These are phyloP conservation scores for Cossypha dichroa DNA, from an alignment of 2,797 vertebrate genomes.

Conservation along the genomic window DNA sequence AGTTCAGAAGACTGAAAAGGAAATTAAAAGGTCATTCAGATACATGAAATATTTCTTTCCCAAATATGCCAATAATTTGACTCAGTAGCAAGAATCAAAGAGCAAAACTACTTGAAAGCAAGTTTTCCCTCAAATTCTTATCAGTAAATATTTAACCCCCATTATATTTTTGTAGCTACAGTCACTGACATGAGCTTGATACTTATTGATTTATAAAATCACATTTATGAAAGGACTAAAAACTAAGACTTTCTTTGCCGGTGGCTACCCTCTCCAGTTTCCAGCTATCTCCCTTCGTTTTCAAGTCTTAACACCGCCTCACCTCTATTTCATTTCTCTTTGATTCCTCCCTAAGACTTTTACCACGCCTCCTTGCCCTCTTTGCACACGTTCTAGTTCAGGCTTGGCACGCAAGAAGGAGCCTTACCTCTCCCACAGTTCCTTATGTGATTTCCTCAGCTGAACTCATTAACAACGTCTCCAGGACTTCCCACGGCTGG, in stretches of 20 bases:
- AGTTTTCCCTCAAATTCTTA: background rate
- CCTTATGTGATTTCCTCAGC: background rate
- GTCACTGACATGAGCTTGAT: background rate
- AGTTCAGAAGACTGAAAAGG: background rate
- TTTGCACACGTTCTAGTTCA: background rate
- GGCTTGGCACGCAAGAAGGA: fast-evolving
- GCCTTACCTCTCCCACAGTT: background rate
- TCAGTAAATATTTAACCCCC: background rate
- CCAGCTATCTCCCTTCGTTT: background rate
- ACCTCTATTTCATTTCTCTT: background rate
- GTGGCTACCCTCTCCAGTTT: background rate
- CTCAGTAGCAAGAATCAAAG: background rate
- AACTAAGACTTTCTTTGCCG: background rate
- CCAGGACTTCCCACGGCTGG: background rate
- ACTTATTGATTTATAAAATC: background rate
- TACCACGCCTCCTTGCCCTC: background rate
- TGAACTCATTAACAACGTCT: conserved; percentile 15
- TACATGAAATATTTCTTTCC: background rate
- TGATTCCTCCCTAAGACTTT: background rate
- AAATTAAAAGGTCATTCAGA: conserved; percentile 35
- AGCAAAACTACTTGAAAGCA: background rate
- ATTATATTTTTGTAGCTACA: background rate
- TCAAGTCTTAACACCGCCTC: background rate
- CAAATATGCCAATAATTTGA: background rate
- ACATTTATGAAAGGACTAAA: background rate